Percentiles rank a stretch among this genome's conserved stretches.
These are phyloP conservation scores for Geococcyx californianus DNA, from an alignment of 2,113 vertebrate genomes.

Conservation along the genomic window DNA sequence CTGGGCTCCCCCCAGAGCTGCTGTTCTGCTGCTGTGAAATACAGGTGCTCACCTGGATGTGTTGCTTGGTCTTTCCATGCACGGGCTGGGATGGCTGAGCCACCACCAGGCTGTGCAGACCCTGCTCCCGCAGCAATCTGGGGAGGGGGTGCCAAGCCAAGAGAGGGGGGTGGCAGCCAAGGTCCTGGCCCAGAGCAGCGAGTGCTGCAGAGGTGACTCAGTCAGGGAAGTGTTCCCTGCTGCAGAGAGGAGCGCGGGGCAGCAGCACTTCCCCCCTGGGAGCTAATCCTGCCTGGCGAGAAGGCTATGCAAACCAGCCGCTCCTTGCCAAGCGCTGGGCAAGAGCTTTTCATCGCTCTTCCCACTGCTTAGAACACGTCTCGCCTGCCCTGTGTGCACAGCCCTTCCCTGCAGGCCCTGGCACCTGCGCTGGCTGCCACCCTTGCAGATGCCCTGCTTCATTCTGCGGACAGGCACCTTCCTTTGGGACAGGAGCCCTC, in stretches of 20 bases:
- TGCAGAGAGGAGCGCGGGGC: not conserved
- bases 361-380: not conserved
- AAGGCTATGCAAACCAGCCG: not conserved
- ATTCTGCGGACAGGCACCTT: fast-evolving
- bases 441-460: not conserved
- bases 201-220: not conserved
- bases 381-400: fast-evolving
- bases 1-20: fast-evolving
- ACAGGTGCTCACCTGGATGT: fast-evolving
- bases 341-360: fast-evolving
- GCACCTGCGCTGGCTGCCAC: not conserved
- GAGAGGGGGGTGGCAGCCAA: fast-evolving
- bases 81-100: fast-evolving
- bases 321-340: not conserved
- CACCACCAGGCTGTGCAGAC: fast-evolving
- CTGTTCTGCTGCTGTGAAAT: not conserved
- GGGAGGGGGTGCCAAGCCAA: not conserved
- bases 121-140: fast-evolving
- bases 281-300: not conserved
- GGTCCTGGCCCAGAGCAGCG: fast-evolving
- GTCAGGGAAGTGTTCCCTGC: not conserved
- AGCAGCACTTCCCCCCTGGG: not conserved
- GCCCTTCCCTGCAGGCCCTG: not conserved
- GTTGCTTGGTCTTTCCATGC: not conserved
- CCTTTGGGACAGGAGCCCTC: too few species aligned